Evolutionary conservation across 2,113 vertebrate species (phyloP).

Genomic region (Pelmatolapia mariae): DNA sequence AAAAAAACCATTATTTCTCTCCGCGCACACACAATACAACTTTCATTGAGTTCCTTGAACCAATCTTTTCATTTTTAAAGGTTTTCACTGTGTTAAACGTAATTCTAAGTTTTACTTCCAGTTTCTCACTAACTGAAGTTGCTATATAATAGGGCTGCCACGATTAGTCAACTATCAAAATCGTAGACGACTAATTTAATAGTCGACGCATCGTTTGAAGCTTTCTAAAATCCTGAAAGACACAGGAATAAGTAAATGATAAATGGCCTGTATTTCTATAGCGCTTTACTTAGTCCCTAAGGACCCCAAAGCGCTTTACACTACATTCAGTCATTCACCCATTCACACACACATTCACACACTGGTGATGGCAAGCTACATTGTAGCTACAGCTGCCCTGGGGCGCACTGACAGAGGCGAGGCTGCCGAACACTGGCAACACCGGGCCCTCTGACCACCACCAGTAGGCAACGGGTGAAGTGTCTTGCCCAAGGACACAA

Average conservation of each 20-base stretch:
- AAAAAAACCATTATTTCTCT: accelerated
- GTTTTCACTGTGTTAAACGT: not conserved
- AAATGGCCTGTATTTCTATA: not conserved
- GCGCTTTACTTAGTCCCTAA: not conserved
- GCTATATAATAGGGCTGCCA: not conserved
- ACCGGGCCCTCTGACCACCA: not conserved
- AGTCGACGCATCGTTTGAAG: not conserved
- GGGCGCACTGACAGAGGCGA: accelerated
- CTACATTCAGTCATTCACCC: not conserved
- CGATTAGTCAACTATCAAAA: not conserved
- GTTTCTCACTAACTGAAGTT: not conserved
- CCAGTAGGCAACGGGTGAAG: not conserved
- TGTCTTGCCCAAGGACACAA: not conserved
- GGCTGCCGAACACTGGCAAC: not conserved
- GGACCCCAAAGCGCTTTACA: not conserved
- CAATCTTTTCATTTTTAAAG: not conserved
- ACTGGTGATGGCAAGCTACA: not conserved
- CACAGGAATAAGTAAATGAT: not conserved
- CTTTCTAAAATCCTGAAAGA: not conserved
- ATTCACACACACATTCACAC: not conserved
- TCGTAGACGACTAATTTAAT: not conserved
- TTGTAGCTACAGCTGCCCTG: accelerated
- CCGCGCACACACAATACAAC: not conserved
- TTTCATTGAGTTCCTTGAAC: not conserved
- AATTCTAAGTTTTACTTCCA: not conserved